A percentile compares a stretch with the other conserved stretches of the same genome.
Evolutionary conservation across 2,113 vertebrate genomes (phyloP).

Genomic region (Laticauda laticaudata): DNA sequence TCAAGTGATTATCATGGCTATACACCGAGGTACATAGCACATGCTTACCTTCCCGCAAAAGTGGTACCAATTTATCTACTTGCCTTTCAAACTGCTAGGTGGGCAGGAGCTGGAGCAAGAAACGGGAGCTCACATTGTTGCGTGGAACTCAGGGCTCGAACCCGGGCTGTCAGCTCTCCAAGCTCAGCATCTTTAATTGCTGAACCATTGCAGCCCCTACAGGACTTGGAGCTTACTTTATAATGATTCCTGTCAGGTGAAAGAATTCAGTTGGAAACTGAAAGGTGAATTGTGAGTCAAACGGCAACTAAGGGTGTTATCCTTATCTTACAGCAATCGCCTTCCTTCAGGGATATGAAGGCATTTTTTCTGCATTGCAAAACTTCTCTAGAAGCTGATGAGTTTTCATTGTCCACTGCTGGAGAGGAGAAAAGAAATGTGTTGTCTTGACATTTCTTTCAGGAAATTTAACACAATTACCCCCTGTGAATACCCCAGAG

Average conservation of each 20-base stretch:
- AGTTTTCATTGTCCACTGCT: conserved; percentile 32
- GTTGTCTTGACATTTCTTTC: conserved; percentile 26
- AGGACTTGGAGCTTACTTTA: background rate
- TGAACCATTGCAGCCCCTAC: no score
- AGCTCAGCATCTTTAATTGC: no score
- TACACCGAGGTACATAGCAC: no score
- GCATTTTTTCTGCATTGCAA: background rate
- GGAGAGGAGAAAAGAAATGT: conserved; percentile 16
- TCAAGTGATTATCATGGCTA: no score
- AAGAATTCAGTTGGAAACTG: background rate
- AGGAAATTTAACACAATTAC: conserved; percentile 20
- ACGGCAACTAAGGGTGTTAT: background rate
- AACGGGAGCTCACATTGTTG: no score
- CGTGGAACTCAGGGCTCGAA: no score
- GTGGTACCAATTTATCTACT: background rate
- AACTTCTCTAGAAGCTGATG: background rate
- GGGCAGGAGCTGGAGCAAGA: background rate
- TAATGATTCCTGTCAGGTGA: no score
- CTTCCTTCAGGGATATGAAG: background rate
- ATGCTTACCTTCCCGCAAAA: no score
- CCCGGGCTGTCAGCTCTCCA: no score
- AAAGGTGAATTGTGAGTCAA: background rate
- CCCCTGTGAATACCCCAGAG: background rate
- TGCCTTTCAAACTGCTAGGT: background rate
- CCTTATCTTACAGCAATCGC: background rate